Evolutionary conservation across 2,797 vertebrate species (phyloP).

Genomic region (Thunnus albacares): DNA sequence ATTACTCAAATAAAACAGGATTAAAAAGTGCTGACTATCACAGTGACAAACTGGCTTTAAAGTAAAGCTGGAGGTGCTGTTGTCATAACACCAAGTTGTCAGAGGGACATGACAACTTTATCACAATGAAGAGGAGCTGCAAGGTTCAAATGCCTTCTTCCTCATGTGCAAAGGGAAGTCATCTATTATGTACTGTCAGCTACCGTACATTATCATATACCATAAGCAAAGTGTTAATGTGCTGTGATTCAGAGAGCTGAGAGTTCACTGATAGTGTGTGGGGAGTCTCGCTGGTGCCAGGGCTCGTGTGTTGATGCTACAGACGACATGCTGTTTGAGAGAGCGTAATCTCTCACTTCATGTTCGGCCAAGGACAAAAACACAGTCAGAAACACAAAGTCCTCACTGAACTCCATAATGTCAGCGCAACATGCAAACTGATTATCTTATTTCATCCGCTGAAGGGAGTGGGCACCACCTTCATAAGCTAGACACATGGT

Average conservation of each 20-base stretch:
- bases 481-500: not conserved
- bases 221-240: slow-evolving; percentile 14
- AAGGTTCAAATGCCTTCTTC: slow-evolving; percentile 4
- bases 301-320: not conserved
- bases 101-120: slow-evolving; percentile 42
- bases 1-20: slow-evolving; percentile 47
- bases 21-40: slow-evolving; percentile 45
- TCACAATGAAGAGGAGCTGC: slow-evolving; percentile 4
- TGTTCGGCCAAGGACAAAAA: no score
- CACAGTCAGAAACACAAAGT: no score
- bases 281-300: not conserved
- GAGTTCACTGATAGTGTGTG: slow-evolving; percentile 3
- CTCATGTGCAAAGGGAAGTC: slow-evolving; percentile 4
- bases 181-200: slow-evolving; percentile 33
- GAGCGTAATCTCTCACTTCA: no score
- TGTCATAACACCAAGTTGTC: slow-evolving; percentile 36
- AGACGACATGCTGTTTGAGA: no score
- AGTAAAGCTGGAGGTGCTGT: slow-evolving; percentile 13
- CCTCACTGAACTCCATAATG: no score
- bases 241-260: slow-evolving; percentile 20
- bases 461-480: not conserved
- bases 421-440: no score
- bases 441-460: no score
- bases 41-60: slow-evolving; percentile 38
- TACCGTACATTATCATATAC: slow-evolving; percentile 7